Conservation (phyloP, 2,113 vertebrate genomes). For the Rhegmatorhina hoffmannsi region DNA sequence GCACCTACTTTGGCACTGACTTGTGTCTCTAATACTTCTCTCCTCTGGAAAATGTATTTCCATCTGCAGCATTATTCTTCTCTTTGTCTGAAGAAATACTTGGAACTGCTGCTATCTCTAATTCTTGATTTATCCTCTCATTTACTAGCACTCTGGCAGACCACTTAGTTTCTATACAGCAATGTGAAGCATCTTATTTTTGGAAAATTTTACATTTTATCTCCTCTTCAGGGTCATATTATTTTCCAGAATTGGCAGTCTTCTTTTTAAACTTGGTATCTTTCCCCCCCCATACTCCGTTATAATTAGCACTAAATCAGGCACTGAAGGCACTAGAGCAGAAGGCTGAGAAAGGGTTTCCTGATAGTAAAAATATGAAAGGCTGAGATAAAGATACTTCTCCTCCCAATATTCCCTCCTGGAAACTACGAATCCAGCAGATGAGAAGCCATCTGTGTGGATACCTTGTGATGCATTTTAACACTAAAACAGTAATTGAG, state of each 20-base stretch:
- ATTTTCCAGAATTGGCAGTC: slow-evolving; percentile 44
- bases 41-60: background rate
- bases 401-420: slow-evolving; percentile 42
- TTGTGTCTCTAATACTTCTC: background rate
- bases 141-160: background rate
- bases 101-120: background rate
- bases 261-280: slow-evolving; percentile 28
- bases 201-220: slow-evolving; percentile 20
- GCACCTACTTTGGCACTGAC: background rate
- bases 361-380: slow-evolving; percentile 55
- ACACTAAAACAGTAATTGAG: slow-evolving; percentile 46
- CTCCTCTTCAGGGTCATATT: slow-evolving; percentile 31
- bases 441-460: slow-evolving; percentile 67
- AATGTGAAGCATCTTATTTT: slow-evolving; percentile 1
- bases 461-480: slow-evolving; percentile 62
- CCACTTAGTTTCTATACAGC: background rate
- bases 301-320: slow-evolving; percentile 61
- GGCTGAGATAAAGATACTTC: slow-evolving; percentile 52
- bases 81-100: slow-evolving; percentile 6
- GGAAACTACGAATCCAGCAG: slow-evolving; percentile 60
- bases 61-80: background rate
- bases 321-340: slow-evolving; percentile 40
- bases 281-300: background rate
- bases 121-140: background rate
- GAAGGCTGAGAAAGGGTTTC: slow-evolving; percentile 53